Percentiles rank a stretch among this genome's conserved stretches.
Evolutionary conservation across 2,888 invertebrate species (phyloP).

Genomic region (Lepidocyrtoides sp.): DNA sequence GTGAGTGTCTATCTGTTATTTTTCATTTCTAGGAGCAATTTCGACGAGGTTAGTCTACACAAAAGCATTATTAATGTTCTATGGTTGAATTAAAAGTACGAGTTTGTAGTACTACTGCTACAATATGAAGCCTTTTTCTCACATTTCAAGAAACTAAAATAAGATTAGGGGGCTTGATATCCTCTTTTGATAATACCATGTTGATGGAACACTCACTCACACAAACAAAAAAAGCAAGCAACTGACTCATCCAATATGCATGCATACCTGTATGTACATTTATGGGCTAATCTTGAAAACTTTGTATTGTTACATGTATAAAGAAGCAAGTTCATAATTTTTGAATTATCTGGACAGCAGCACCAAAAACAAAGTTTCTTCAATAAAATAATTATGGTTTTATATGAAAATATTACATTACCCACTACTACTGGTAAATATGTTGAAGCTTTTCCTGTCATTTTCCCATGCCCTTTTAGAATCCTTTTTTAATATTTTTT

Average conservation of each 20-base stretch:
- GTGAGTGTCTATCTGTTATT: not conserved
- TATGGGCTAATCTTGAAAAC: too few species aligned
- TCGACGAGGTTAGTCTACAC: too few species aligned
- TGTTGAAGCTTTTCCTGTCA: conserved; percentile 52
- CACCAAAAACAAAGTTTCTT: not conserved
- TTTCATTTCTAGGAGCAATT: too few species aligned
- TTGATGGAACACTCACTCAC: not conserved
- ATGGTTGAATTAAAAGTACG: not conserved
- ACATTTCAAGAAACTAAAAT: conserved; percentile 13
- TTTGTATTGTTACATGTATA: not conserved
- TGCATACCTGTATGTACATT: not conserved
- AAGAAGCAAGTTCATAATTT: not conserved
- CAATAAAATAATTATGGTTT: not conserved
- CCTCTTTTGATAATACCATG: not conserved
- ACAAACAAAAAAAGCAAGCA: conserved; percentile 5
- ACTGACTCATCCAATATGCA: conserved; percentile 24
- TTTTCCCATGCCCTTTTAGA: conserved; percentile 34
- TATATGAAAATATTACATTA: not conserved
- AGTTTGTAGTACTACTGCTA: not conserved
- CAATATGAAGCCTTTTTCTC: conserved; percentile 13
- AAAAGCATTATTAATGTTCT: not conserved
- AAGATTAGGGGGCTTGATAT: conserved; percentile 30
- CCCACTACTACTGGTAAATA: not conserved
- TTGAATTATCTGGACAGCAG: not conserved
- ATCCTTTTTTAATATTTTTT: not conserved